Evolutionary conservation across 2,113 vertebrate genomes (phyloP).

Genomic region (Camarhynchus parvulus): DNA sequence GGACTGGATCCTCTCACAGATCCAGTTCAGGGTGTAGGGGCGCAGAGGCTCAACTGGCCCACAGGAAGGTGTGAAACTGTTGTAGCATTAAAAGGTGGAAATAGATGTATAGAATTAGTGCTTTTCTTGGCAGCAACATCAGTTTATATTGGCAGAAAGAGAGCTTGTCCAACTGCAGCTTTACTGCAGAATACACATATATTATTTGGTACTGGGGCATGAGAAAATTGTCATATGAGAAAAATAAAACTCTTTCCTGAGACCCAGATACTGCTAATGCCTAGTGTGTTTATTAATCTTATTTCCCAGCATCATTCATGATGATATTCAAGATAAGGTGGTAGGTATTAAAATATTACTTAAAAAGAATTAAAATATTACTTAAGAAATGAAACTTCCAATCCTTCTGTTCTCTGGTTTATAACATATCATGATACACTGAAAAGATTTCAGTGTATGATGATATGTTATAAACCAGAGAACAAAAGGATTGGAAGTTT

Average conservation of each 20-base stretch:
- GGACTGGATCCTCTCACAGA: background rate
- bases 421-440: too few species aligned
- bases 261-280: background rate
- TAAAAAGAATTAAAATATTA: too few species aligned
- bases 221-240: background rate
- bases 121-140: background rate
- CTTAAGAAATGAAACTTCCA: too few species aligned
- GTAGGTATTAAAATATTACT: background rate
- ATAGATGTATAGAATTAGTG: background rate
- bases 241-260: background rate
- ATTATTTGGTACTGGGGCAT: background rate
- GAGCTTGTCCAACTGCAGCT: background rate
- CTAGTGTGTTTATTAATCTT: background rate
- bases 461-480: background rate
- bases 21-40: background rate
- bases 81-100: background rate
- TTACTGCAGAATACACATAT: background rate
- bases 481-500: background rate
- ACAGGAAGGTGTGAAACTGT: background rate
- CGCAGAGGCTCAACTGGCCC: background rate
- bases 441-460: background rate
- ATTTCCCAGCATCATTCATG: background rate
- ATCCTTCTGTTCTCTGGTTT: too few species aligned
- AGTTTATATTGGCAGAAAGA: background rate
- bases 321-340: background rate